Evolutionary conservation across 2,888 invertebrate species (phyloP), one percentile per base, ranked within the genome.

Genomic region (Chrysolina haemoptera): DNA sequence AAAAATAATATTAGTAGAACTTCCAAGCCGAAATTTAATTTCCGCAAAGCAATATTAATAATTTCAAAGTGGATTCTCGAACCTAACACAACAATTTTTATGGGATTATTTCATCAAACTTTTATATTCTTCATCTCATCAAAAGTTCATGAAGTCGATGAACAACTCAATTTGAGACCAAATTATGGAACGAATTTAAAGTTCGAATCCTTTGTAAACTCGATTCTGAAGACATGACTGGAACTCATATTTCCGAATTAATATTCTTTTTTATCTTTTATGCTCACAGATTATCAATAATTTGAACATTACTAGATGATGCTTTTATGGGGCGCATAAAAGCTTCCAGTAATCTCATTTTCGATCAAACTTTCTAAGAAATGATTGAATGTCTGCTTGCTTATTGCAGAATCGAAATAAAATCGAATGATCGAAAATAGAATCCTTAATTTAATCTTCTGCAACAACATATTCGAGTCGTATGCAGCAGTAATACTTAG

Each of bases 241-340:
- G 22, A 53, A 53, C 20, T 53, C 18, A 53, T 20, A 53, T 53
- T 53, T 53, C 11, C 3, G 53, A 53, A 53, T 53, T 53, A 53
- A 12, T 12, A 53, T 53, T 53, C 22, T 11, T 12, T 35, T 12
- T 18, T 12, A 20, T 8, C 53, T 20, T 11, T 22, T 18, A 53
- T 53, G 53, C 18, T 53, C 12, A 20, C 53, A 53, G 20, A 53
- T 53, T 53, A 53, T 53, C 53, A 53, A 53, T 53, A n/a, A n/a
- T 53, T 53, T 0, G 0, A 11, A 20, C 22, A 5, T 20, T 59
- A 9, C 59, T 20, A 14, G 22, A 35, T 10, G 14, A 62, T 10
- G 12, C 14, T 12, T 8, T 12, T 2, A 12, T 8, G 43, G 43
- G 14, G 43, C 1, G n/a, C n/a, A 14, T n/a, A 3, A 46, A 46